Conservation (phyloP, 53 echinoderm and acorn worm species). For the Holothuria scabra region DNA sequence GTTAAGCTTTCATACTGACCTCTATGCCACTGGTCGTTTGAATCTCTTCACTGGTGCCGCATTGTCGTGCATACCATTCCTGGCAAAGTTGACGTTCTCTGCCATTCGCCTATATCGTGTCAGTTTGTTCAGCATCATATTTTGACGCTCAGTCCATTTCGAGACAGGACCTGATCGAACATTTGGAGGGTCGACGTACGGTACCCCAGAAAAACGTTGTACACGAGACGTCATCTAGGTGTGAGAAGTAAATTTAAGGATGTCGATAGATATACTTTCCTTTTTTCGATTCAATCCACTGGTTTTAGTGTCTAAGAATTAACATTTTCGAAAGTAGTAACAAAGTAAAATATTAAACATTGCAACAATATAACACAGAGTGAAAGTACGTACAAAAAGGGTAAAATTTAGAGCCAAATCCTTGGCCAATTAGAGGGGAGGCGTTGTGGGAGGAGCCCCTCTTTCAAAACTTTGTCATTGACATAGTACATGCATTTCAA, state of each 20-base stretch:
- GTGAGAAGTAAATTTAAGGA: not conserved
- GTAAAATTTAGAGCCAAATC: no score
- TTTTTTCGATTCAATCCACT: no score
- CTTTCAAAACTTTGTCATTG: no score
- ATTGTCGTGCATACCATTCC: constrained; percentile 14
- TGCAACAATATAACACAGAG: no score
- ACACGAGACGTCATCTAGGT: constrained; percentile 19
- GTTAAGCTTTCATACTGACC: no score
- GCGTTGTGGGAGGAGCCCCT: no score
- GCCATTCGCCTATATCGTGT: constrained; percentile 29
- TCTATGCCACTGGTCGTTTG: constrained; percentile 15
- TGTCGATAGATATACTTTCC: not conserved
- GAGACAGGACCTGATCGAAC: constrained; percentile 9
- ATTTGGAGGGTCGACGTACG: constrained; percentile 1
- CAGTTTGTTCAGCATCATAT: constrained; percentile 39
- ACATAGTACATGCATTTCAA: no score
- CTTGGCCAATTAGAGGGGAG: no score
- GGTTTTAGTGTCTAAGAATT: no score
- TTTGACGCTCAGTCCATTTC: constrained; percentile 28
- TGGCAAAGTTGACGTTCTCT: not conserved
- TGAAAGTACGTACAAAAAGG: no score
- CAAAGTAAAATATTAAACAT: no score
- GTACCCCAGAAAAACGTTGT: not conserved
- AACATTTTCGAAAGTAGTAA: no score
- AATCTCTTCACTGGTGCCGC: constrained; percentile 29